Percentiles rank a stretch among this genome's conserved stretches.
These are phyloP conservation scores for Sinocyclocheilus anshuiensis DNA, from an alignment of 2,113 vertebrate genomes.

Conservation along the genomic window DNA sequence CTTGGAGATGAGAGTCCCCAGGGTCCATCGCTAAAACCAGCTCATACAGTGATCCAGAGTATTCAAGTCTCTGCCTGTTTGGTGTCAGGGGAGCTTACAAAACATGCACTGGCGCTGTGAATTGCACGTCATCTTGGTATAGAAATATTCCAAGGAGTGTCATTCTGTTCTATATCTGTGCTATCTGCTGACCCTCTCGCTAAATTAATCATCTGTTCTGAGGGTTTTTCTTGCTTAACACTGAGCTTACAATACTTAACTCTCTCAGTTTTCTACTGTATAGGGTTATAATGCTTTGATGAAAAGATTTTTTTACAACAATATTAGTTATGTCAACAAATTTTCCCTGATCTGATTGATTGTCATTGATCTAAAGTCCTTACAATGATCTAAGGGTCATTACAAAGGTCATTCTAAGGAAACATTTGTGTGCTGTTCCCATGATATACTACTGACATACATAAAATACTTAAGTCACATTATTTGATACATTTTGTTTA, in stretches of 20 bases:
- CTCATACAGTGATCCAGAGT: neutral
- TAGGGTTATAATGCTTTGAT: neutral
- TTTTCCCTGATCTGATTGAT: neutral
- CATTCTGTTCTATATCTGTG: neutral
- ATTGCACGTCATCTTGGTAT: conserved; percentile 9
- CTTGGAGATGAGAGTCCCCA: conserved; percentile 45
- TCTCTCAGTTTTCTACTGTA: neutral
- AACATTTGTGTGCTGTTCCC: neutral
- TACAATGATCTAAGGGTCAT: neutral
- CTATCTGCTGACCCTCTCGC: neutral
- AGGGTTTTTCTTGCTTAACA: neutral
- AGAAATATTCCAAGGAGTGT: conserved; percentile 7
- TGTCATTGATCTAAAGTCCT: neutral
- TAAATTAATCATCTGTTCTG: neutral
- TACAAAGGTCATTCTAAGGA: neutral
- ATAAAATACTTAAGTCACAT: neutral
- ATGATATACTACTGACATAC: neutral
- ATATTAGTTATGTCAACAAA: neutral
- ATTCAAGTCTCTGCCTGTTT: conserved; percentile 36
- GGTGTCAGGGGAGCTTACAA: conserved; percentile 29
- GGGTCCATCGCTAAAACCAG: conserved; percentile 5
- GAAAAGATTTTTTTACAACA: neutral
- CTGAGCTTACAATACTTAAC: neutral
- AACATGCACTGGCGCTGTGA: neutral
- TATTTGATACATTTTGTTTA: neutral